Base-by-base conservation (phyloP, 2,113 vertebrate species). In the Motacilla tschutschensis region DNA sequence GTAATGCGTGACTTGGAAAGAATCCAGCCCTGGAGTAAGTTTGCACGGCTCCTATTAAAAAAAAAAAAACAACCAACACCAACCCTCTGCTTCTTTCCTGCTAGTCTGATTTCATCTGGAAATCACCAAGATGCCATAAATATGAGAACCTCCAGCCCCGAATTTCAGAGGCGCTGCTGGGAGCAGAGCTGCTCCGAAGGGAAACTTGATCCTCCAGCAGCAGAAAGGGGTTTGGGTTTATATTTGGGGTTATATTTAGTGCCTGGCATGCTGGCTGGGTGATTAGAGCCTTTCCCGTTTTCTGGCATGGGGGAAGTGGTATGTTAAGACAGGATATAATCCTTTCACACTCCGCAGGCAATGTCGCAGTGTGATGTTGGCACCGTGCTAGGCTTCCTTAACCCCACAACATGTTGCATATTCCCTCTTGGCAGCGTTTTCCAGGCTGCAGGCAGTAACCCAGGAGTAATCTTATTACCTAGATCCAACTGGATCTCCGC, bases 251-350 rank as follows among this genome's bases (percentile, higher is more conserved):
- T 96, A 95, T 96, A 94, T 94, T 96, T 96, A 97, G 96, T 96
- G 96, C 91, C 96, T 97, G 63, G 88, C 96, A 95, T 97, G 93
- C 88, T 95, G 96, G 88, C 76, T 85, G 67, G 82, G 92, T 96
- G 96, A 96, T 97, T 96, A 96, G 96, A 94, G 78, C 77, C 92
- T 94, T 93, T 94, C 87, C 94, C 91, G 33, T 86, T 92, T 91
- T 95, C 95, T 96, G 96, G 96, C 95, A 96, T 64, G 89, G 95
- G 95, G 91, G 94, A 96, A 95, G 96, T 94, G 95, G 95, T 95
- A 96, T 97, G 97, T 96, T 97, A 96, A 96, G 95, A 97, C 96
- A 96, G 97, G 96, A 96, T 97, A 95, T 96, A 97, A 97, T 97
- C 95, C 94, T 94, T 97, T 97, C 97, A 95, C 96, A 97, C 95